phyloP scores from a whole-genome alignment of 1,140 invertebrate genomes.

The Vanessa tameamea region DNA sequence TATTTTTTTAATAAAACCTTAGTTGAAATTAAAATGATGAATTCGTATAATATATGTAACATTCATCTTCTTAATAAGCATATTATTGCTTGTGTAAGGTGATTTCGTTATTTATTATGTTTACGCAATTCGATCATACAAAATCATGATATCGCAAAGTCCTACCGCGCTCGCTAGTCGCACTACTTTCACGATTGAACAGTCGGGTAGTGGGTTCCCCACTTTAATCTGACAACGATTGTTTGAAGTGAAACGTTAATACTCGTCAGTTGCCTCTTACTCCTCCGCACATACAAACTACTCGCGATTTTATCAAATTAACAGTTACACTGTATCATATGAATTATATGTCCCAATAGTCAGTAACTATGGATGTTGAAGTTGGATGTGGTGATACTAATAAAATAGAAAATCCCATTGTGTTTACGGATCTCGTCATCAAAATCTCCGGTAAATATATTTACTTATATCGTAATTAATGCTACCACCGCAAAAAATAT shows the following conservation, averaged over 20 bases:
- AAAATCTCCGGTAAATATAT: slow-evolving; percentile 39
- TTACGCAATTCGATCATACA: too few relatives aligned
- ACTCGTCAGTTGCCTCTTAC: slow-evolving; percentile 10
- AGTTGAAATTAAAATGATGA: too few relatives aligned
- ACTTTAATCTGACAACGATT: neutral
- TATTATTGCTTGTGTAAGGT: too few relatives aligned
- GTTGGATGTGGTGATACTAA: slow-evolving; percentile 24
- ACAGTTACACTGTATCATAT: neutral
- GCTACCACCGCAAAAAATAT: too few relatives aligned
- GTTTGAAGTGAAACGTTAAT: slow-evolving; percentile 13
- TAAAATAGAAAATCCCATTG: slow-evolving; percentile 31
- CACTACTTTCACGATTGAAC: neutral
- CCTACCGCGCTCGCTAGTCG: too few relatives aligned
- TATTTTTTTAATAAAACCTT: too few relatives aligned
- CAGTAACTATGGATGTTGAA: slow-evolving; percentile 37
- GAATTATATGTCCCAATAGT: neutral
- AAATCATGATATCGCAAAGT: neutral
- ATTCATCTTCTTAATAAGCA: too few relatives aligned
- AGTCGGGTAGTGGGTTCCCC: slow-evolving; percentile 10
- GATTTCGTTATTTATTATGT: too few relatives aligned
- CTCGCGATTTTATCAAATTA: slow-evolving; percentile 17
- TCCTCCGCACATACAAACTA: neutral
- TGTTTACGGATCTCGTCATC: slow-evolving; percentile 45
- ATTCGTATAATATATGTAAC: too few relatives aligned
- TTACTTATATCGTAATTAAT: neutral